Evolutionary conservation across 2,113 vertebrate species (phyloP).

Genomic region (cattle (Bos taurus)): ARS-UCD2.0 NC_037342.1:71180501-71181000

Average conservation of each 20-base stretch:
- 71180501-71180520: background rate
- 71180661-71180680: rapidly evolving
- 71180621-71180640: background rate
- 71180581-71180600: background rate
- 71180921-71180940: background rate
- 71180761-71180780: background rate
- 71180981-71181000: background rate
- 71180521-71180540: background rate
- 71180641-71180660: background rate
- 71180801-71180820: background rate
- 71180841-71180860: background rate
- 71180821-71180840: background rate
- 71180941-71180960: background rate
- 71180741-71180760: background rate
- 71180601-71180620: background rate
- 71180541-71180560: background rate
- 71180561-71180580: background rate
- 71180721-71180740: background rate
- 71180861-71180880: background rate
- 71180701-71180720: background rate
- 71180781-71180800: rapidly evolving
- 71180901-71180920: background rate
- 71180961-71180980: background rate
- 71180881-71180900: background rate
- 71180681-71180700: background rate